Percentiles rank a stretch among this genome's conserved stretches.
Evolutionary conservation across 1,140 invertebrate species (phyloP).

Genomic region (Drosophila malerkotliana): DNA sequence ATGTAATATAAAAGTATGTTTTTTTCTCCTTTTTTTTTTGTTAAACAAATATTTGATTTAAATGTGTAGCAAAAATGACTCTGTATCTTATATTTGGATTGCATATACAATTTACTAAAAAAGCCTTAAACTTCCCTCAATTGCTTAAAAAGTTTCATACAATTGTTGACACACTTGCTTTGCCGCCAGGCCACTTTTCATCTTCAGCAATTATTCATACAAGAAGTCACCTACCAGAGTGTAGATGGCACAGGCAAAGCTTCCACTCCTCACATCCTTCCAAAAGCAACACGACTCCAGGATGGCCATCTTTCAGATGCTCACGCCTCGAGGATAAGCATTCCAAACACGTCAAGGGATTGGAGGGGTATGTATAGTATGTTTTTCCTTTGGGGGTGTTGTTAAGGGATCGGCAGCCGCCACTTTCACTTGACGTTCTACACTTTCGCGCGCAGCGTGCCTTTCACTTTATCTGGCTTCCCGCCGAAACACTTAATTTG

Average conservation of each 20-base stretch:
- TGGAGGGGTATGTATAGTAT: not conserved
- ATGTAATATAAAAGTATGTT: too few relatives aligned
- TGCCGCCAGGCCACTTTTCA: constrained; percentile 8
- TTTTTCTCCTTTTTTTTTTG: too few relatives aligned
- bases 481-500: constrained; percentile 53
- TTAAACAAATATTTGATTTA: too few relatives aligned
- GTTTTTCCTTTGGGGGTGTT: not conserved
- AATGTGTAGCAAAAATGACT: too few relatives aligned
- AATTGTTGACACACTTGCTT: constrained; percentile 1
- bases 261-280: constrained; percentile 90
- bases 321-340: constrained; percentile 47
- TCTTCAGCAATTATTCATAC: constrained; percentile 32
- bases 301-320: constrained; percentile 87
- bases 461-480: constrained; percentile 43
- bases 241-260: constrained; percentile 90
- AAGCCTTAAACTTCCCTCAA: too few relatives aligned
- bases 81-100: too few relatives aligned
- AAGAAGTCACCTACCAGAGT: constrained; percentile 87
- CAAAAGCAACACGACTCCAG: constrained; percentile 93
- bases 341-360: constrained; percentile 17
- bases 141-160: not conserved
- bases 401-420: constrained; percentile 58
- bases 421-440: constrained; percentile 70
- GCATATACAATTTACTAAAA: too few relatives aligned
- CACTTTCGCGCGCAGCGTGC: constrained; percentile 41